Conservation (phyloP, 2,113 vertebrate species). For the Caranx ignobilis region DNA sequence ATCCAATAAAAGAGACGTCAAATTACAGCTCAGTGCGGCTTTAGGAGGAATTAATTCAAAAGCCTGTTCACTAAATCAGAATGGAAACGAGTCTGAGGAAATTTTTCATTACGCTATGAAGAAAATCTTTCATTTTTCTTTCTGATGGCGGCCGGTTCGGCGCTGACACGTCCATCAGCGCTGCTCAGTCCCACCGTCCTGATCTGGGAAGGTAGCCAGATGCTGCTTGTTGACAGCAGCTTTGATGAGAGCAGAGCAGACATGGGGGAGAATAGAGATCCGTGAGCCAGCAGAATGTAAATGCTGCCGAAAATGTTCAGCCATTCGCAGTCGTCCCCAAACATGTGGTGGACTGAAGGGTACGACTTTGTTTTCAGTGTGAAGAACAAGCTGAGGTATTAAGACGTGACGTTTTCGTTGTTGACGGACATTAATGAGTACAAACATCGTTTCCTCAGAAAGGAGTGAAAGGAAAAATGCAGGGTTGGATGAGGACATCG, state of each 20-base stretch:
- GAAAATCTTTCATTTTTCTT: conserved; percentile 18
- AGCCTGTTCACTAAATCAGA: conserved; percentile 44
- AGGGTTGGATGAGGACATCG: no score
- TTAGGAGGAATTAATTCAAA: conserved; percentile 46
- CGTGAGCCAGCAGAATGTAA: conserved; percentile 43
- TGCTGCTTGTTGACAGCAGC: conserved; percentile 56
- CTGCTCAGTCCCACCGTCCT: conserved; percentile 42
- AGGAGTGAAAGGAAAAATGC: no score
- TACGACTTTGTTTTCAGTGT: not conserved
- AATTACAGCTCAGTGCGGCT: conserved; percentile 43
- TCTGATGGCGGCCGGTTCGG: not conserved
- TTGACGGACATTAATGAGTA: no score
- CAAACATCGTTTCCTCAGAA: no score
- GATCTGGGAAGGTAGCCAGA: conserved; percentile 47
- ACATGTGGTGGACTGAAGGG: not conserved
- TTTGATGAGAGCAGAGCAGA: conserved; percentile 54
- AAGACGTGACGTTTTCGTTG: not conserved
- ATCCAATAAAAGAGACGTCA: conserved; percentile 54
- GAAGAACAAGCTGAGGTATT: not conserved
- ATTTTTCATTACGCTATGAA: conserved; percentile 22
- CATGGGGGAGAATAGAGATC: conserved; percentile 31
- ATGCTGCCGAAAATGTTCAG: conserved; percentile 37
- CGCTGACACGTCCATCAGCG: conserved; percentile 19
- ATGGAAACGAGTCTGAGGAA: conserved; percentile 30
- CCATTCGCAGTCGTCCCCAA: conserved; percentile 14